phyloP scores from a whole-genome alignment of 2,888 invertebrate species.

The Congeria kusceri region DNA sequence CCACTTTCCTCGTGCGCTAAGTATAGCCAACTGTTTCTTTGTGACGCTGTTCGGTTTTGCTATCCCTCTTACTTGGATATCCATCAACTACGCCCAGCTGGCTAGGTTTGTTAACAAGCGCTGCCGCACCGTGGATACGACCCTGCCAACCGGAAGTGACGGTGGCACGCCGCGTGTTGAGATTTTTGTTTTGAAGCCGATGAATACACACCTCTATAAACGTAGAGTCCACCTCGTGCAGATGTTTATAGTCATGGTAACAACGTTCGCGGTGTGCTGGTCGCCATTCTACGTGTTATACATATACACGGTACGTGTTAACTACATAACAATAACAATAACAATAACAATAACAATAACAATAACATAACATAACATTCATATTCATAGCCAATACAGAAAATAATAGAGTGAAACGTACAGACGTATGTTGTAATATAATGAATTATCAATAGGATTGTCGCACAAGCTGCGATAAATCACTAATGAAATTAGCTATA shows the following conservation, averaged over 20 bases:
- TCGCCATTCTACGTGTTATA: slow-evolving; percentile 66
- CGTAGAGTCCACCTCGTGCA: slow-evolving; percentile 38
- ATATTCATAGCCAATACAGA: no score
- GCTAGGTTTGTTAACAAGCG: slow-evolving; percentile 20
- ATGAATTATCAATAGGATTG: no score
- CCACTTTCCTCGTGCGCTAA: slow-evolving; percentile 14
- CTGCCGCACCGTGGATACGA: background rate
- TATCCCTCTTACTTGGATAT: slow-evolving; percentile 52
- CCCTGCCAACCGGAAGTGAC: background rate
- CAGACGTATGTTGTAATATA: no score
- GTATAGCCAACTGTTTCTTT: slow-evolving; percentile 55
- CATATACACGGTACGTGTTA: slow-evolving; percentile 65
- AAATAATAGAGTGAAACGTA: no score
- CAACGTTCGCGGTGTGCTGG: slow-evolving; percentile 68
- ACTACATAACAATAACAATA: no score
- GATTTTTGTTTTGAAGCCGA: background rate
- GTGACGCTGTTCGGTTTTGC: slow-evolving; percentile 56
- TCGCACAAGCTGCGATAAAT: no score
- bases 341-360: no score
- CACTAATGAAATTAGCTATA: no score
- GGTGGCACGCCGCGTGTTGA: background rate
- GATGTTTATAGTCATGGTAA: slow-evolving; percentile 68
- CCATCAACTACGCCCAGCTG: slow-evolving; percentile 19
- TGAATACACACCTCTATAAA: slow-evolving; percentile 7
- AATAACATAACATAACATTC: no score